Evolutionary conservation across 2,888 invertebrate species (phyloP).

Genomic region (Norana najaformis): DNA sequence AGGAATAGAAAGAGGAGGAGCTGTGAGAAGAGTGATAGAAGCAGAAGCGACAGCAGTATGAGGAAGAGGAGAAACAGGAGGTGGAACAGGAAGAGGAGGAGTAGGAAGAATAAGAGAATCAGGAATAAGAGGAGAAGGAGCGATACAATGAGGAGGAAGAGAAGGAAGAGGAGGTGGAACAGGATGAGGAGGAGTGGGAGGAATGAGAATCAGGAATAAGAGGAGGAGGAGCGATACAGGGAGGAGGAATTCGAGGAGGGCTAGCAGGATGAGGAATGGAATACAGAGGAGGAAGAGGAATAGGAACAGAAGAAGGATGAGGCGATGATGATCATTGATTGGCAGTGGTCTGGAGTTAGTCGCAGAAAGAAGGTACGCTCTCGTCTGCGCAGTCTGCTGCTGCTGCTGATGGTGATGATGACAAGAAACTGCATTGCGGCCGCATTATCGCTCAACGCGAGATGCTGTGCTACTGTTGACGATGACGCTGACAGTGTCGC

Average conservation of each 20-base stretch:
- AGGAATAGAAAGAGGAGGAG: too few species aligned
- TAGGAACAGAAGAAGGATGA: not conserved
- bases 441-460: too few species aligned
- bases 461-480: not conserved
- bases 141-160: not conserved
- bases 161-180: not conserved
- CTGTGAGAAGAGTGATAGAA: not conserved
- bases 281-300: too few species aligned
- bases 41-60: too few species aligned
- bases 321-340: not conserved
- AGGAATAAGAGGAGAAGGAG: not conserved
- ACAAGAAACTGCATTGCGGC: too few species aligned
- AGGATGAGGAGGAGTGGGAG: not conserved
- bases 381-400: not conserved
- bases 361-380: not conserved
- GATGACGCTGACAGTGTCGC: not conserved
- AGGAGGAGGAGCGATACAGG: too few species aligned
- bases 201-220: not conserved
- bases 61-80: not conserved
- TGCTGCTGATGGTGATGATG: not conserved
- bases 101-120: not conserved
- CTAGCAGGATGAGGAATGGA: too few species aligned
- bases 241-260: too few species aligned
- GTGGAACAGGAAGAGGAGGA: not conserved
- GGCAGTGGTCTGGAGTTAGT: not conserved